Conservation (phyloP, 2,888 invertebrate genomes). For the Drosophila infuscata region DNA sequence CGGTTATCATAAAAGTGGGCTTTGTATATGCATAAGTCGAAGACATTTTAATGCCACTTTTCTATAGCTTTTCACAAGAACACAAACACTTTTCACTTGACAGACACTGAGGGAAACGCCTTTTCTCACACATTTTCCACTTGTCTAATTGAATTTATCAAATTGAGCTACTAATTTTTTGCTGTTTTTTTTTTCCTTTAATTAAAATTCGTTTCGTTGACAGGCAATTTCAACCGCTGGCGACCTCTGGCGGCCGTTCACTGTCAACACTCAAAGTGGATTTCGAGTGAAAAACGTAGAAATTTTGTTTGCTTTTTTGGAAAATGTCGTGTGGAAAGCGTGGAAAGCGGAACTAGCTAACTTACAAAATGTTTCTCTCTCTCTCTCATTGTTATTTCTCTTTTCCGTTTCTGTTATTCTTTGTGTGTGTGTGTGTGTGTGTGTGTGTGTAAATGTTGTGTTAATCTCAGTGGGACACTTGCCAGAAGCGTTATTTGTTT, state of each 20-base stretch:
- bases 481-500: conserved; percentile 25
- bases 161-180: conserved; percentile 25
- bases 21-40: conserved; percentile 56
- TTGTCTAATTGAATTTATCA: conserved; percentile 18
- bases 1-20: conserved; percentile 69
- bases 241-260: conserved; percentile 28
- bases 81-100: conserved; percentile 12
- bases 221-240: conserved; percentile 39
- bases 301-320: conserved; percentile 40
- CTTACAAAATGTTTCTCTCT: conserved; percentile 13
- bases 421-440: conserved; percentile 22
- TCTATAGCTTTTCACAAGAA: neutral
- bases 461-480: conserved; percentile 46
- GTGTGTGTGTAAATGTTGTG: conserved; percentile 11
- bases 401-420: neutral
- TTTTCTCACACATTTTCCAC: conserved; percentile 35
- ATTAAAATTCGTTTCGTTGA: conserved; percentile 32
- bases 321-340: conserved; percentile 32
- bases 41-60: conserved; percentile 49
- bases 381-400: neutral
- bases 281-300: conserved; percentile 55
- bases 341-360: conserved; percentile 57
- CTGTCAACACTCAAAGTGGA: conserved; percentile 46
- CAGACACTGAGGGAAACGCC: neutral
- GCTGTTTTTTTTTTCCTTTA: conserved; percentile 1